A percentile compares a stretch with the other conserved stretches of the same genome.
These are phyloP conservation scores for Polymixis flavicincta DNA, from an alignment of 2,888 invertebrate genomes.

Conservation along the genomic window DNA sequence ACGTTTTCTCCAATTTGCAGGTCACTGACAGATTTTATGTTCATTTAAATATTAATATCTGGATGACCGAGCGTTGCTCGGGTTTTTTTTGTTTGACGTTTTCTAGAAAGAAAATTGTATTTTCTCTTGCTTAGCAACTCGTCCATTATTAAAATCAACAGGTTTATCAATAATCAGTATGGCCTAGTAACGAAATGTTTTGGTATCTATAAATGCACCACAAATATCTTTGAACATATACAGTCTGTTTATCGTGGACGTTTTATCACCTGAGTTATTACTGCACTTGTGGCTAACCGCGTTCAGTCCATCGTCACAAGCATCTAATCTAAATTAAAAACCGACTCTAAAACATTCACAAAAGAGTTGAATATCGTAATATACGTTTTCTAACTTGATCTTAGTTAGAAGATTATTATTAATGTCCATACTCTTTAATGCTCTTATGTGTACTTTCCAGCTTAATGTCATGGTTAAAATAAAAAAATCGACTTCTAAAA, in stretches of 20 bases:
- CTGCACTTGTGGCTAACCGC: slow-evolving; percentile 41
- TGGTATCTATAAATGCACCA: slow-evolving; percentile 22
- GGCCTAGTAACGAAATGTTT: slow-evolving; percentile 31
- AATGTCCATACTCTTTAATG: slow-evolving; percentile 44
- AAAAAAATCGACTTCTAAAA: slow-evolving; percentile 25
- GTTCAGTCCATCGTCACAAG: slow-evolving; percentile 35
- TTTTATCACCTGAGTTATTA: slow-evolving; percentile 52
- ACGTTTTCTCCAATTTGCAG: too few species aligned
- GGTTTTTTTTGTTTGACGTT: too few species aligned
- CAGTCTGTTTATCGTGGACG: slow-evolving; percentile 26
- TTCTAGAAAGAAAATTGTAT: too few species aligned
- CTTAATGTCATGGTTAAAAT: slow-evolving; percentile 35
- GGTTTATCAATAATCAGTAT: slow-evolving; percentile 39
- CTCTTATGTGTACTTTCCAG: slow-evolving; percentile 27
- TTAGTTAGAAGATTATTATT: slow-evolving; percentile 48
- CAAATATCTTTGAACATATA: slow-evolving; percentile 21
- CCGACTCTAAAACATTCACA: slow-evolving; percentile 33
- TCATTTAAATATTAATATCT: too few species aligned
- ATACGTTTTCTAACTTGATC: slow-evolving; percentile 12
- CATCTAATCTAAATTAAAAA: slow-evolving; percentile 28
- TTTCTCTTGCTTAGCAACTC: too few species aligned
- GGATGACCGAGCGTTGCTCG: too few species aligned
- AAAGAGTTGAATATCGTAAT: slow-evolving; percentile 35
- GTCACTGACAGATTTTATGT: too few species aligned
- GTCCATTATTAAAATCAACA: slow-evolving; percentile 46